Evolutionary conservation across 2,888 invertebrate genomes (phyloP), one percentile per base, ranked within the genome.

Genomic region (Tachina grossa): DNA sequence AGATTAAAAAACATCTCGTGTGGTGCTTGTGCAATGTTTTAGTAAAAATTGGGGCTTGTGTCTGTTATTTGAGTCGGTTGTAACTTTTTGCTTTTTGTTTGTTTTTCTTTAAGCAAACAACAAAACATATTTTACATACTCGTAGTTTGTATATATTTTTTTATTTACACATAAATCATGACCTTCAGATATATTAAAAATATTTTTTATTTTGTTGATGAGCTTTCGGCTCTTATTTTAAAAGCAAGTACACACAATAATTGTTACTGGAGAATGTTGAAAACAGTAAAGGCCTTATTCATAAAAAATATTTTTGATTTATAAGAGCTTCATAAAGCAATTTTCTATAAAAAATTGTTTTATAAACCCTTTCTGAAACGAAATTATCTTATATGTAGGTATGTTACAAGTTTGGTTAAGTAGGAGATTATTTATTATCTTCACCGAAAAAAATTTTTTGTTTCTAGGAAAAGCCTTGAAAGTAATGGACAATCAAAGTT

Each of bases 81-180:
- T 78, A 83, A 78, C 53, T 39, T 77, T 72, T 66, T n/a, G n/a
- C n/a, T n/a, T n/a, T n/a, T n/a, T 65, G 65, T 77, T 71, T 83
- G 51, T 65, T 77, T 72, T 75, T 31, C 31, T 5, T 31, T 31
- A 31, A 5, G 63, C 49, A 55, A 75, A 53, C n/a, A 59, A 49
- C 2, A 66, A 31, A 43, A 66, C 31, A n/a, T 39, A 51, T 65
- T 65, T 72, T 31, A 31, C 31, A 61, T n/a, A 47, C 41, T 45
- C 31, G 31, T 31, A 31, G 9, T 71, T 16, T 69, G n/a, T 51
- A 68, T 69, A 13, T n/a, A 31, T 31, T 80, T 61, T 63, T 55
- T 68, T 68, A 47, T 2, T 22, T 51, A 57, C 57, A 71, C 57
- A 59, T 72, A 1, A 55, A 76, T 63, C 41, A 51, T 76, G 83